These are phyloP conservation scores for Drosophila triauraria DNA, from an alignment of 1,140 invertebrate genomes.

Conservation along the genomic window DNA sequence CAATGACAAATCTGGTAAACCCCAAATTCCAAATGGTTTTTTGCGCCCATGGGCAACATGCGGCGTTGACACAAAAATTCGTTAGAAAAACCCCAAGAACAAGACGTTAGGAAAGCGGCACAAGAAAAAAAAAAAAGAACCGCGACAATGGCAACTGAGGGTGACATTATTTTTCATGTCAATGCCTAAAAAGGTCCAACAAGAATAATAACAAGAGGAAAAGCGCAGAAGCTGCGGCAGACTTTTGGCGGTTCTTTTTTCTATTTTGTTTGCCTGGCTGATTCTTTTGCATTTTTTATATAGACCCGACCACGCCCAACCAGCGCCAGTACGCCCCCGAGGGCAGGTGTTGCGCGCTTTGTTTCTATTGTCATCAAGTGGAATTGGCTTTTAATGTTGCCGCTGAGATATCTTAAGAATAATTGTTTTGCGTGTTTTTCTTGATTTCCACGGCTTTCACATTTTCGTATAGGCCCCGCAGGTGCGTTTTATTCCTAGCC, in stretches of 20 bases:
- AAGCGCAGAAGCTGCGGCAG: slow-evolving; percentile 24
- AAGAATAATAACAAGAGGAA: slow-evolving; percentile 39
- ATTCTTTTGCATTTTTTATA: slow-evolving; percentile 80
- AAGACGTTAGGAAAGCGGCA: slow-evolving; percentile 55
- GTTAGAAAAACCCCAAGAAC: slow-evolving; percentile 57
- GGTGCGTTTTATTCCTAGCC: slow-evolving; percentile 66
- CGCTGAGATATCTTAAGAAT: slow-evolving; percentile 85
- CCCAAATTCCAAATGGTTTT: slow-evolving; percentile 2
- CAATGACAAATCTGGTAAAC: slow-evolving; percentile 12
- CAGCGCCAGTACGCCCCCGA: slow-evolving; percentile 29
- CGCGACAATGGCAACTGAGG: slow-evolving; percentile 49
- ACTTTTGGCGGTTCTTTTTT: slow-evolving; percentile 62
- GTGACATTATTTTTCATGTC: slow-evolving; percentile 85
- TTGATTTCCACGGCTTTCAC: slow-evolving; percentile 58
- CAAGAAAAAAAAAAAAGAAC: slow-evolving; percentile 15
- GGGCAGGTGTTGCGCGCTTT: slow-evolving; percentile 77
- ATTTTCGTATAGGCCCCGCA: slow-evolving; percentile 55
- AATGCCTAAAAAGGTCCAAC: slow-evolving; percentile 68
- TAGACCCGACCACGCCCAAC: slow-evolving; percentile 36
- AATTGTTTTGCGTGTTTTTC: slow-evolving; percentile 85
- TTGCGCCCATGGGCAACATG: slow-evolving; percentile 49
- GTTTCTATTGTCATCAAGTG: slow-evolving; percentile 85
- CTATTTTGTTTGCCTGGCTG: slow-evolving; percentile 61
- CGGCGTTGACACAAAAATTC: slow-evolving; percentile 71
- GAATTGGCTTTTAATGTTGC: slow-evolving; percentile 85